phyloP scores from a whole-genome alignment of 2,888 invertebrate species.

The Brenthis hecate region DNA sequence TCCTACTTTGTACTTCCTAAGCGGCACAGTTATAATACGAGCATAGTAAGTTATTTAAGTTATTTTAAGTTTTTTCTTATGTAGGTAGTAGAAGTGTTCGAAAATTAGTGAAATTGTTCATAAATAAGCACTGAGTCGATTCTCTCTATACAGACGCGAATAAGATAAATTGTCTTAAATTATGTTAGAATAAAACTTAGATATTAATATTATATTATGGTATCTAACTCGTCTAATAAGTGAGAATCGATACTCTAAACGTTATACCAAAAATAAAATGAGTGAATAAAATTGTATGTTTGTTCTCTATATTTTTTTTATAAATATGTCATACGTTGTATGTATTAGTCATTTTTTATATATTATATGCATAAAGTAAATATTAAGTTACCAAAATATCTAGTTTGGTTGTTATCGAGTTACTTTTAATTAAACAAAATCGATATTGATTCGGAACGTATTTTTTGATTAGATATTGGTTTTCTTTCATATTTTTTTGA shows the following conservation, averaged over 20 bases:
- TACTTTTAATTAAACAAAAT: background rate
- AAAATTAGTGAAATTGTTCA: no score
- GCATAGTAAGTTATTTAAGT: no score
- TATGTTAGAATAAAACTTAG: no score
- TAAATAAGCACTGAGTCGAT: no score
- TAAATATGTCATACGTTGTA: background rate
- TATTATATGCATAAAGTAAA: conserved; percentile 1
- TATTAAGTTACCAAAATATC: conserved; percentile 16
- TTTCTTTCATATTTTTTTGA: background rate
- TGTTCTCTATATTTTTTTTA: background rate
- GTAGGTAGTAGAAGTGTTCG: no score
- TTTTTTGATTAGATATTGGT: background rate
- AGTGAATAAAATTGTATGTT: background rate
- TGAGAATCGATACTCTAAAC: background rate
- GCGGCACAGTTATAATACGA: no score
- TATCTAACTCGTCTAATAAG: background rate
- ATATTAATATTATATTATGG: no score
- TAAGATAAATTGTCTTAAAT: no score
- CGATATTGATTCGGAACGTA: background rate
- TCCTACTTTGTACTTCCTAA: no score
- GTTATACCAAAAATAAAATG: conserved; percentile 13
- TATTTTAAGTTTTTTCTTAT: no score
- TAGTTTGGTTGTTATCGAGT: conserved; percentile 2
- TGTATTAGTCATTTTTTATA: conserved; percentile 9
- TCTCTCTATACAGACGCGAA: no score